Conservation (phyloP, 2,888 invertebrate species). For the Helicoverpa assulta region DNA sequence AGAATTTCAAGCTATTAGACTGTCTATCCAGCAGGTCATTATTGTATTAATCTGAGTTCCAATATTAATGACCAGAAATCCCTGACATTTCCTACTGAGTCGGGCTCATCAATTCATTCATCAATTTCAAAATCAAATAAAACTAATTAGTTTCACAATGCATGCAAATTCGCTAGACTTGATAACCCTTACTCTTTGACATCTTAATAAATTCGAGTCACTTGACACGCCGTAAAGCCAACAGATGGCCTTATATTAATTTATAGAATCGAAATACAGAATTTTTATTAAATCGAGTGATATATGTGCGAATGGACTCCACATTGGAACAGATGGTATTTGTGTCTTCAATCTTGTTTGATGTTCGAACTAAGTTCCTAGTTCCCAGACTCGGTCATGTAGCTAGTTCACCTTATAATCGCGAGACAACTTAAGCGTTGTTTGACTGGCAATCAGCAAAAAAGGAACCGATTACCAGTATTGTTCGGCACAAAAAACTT, state of each 20-base stretch:
- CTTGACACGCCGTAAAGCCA: constrained; percentile 5
- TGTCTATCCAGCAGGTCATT: not conserved
- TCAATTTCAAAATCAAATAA: constrained; percentile 25
- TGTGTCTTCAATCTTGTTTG: constrained; percentile 6
- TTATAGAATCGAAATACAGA: constrained; percentile 12
- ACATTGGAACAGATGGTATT: constrained; percentile 26
- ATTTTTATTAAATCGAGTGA: constrained; percentile 24
- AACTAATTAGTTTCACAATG: constrained; percentile 21
- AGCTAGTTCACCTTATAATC: too few relatives aligned
- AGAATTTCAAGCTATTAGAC: not conserved
- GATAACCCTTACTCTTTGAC: constrained; percentile 17
- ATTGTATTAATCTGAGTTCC: not conserved
- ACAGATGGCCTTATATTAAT: constrained; percentile 32
- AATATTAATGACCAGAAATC: constrained; percentile 13
- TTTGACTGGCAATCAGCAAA: not conserved
- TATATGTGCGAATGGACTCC: constrained; percentile 13
- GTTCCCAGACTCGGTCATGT: not conserved
- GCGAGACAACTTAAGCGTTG: not conserved
- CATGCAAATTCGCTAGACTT: constrained; percentile 10
- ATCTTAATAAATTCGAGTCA: constrained; percentile 7
- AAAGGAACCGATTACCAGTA: constrained; percentile 18
- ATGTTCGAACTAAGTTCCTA: constrained; percentile 6
- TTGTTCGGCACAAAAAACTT: constrained; percentile 21
- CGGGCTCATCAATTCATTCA: constrained; percentile 4
- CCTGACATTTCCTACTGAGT: constrained; percentile 26